Conservation (phyloP, 1,140 invertebrate species). For the Elymnias hypermnestra region DNA sequence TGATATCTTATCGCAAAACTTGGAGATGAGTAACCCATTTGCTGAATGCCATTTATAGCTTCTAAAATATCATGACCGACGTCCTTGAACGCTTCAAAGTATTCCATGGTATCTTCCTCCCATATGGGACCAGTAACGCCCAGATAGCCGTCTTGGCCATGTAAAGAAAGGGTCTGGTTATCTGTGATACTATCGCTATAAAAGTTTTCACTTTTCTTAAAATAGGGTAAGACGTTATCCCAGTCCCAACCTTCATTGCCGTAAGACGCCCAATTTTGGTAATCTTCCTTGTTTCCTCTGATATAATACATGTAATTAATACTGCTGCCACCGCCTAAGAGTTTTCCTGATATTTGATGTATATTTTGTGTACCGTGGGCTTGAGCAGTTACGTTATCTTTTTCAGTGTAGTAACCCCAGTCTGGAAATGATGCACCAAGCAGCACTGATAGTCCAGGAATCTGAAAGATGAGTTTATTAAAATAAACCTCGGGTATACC, state of each 20-base stretch:
- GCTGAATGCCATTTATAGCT: slow-evolving; percentile 87
- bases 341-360: slow-evolving; percentile 80
- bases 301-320: slow-evolving; percentile 97
- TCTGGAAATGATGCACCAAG: slow-evolving; percentile 45
- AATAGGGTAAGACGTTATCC: slow-evolving; percentile 86
- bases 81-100: slow-evolving; percentile 85
- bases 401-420: slow-evolving; percentile 84
- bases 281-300: slow-evolving; percentile 86
- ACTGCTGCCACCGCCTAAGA: slow-evolving; percentile 90
- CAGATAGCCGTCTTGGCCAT: slow-evolving; percentile 28
- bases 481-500: no score
- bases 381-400: slow-evolving; percentile 80
- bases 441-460: slow-evolving; percentile 35
- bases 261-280: slow-evolving; percentile 88
- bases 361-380: slow-evolving; percentile 78
- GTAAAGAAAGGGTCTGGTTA: slow-evolving; percentile 45
- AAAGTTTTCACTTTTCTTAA: slow-evolving; percentile 90
- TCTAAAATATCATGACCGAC: slow-evolving; percentile 87
- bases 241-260: slow-evolving; percentile 93
- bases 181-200: slow-evolving; percentile 83
- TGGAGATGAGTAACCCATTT: slow-evolving; percentile 88
- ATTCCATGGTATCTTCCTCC: slow-evolving; percentile 78
- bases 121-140: slow-evolving; percentile 81
- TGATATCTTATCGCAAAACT: slow-evolving; percentile 89
- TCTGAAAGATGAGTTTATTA: no score